A percentile compares a stretch with the other conserved stretches of the same genome.
Evolutionary conservation across 2,888 invertebrate species (phyloP).

Genomic region (Caenorhabditis drosophilae): DNA sequence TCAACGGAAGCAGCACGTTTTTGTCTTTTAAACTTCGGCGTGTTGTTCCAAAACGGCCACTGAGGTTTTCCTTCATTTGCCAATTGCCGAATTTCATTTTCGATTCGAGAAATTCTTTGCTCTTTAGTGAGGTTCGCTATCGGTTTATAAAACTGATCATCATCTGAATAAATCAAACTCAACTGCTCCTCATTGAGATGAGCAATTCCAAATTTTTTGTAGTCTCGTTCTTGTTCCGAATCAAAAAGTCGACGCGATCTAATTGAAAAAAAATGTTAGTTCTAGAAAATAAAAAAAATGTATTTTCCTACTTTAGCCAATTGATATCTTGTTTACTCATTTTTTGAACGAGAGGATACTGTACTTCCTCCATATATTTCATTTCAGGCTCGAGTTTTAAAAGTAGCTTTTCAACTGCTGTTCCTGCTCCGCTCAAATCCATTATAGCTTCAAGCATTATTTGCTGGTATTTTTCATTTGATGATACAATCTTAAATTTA

Average conservation of each 20-base stretch:
- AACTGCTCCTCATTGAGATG: slow-evolving; percentile 50
- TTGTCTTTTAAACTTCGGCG: neutral
- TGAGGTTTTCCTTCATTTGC: slow-evolving; percentile 36
- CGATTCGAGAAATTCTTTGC: slow-evolving; percentile 40
- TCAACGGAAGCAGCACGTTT: slow-evolving; percentile 4
- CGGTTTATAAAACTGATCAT: slow-evolving; percentile 10
- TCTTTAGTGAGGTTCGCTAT: slow-evolving; percentile 24
- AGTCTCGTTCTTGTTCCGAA: slow-evolving; percentile 35
- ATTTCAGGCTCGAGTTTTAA: slow-evolving; percentile 30
- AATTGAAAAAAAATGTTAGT: slow-evolving; percentile 7
- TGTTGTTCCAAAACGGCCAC: slow-evolving; percentile 36
- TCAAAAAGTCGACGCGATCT: slow-evolving; percentile 38
- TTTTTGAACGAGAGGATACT: slow-evolving; percentile 53
- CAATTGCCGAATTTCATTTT: slow-evolving; percentile 46
- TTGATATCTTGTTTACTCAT: slow-evolving; percentile 47
- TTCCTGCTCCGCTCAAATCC: slow-evolving; percentile 48
- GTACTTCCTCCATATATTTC: slow-evolving; percentile 45
- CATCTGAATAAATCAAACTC: slow-evolving; percentile 39
- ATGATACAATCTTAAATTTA: slow-evolving; percentile 43
- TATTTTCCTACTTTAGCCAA: slow-evolving; percentile 38
- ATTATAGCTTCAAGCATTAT: slow-evolving; percentile 49
- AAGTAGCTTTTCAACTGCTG: slow-evolving; percentile 33
- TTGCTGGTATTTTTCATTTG: slow-evolving; percentile 40
- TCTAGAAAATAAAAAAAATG: neutral
- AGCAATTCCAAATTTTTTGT: slow-evolving; percentile 48